Evolutionary conservation across 1,140 invertebrate species (phyloP), one percentile per base, ranked within the genome.

Genomic region (Brachionus koreanus): DNA sequence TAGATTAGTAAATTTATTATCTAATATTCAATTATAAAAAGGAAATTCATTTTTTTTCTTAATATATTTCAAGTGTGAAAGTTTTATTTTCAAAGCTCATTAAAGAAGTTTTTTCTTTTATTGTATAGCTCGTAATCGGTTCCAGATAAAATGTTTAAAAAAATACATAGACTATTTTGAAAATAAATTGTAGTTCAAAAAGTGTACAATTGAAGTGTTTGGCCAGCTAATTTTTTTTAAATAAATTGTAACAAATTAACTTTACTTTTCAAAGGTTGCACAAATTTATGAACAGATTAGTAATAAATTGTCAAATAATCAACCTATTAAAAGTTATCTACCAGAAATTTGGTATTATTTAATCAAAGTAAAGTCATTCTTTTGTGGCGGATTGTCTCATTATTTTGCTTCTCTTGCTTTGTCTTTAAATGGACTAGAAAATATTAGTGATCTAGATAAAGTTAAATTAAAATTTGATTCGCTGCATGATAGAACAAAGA

Each of bases 361-460:
- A 84, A 92, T 95, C 61, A 91, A 93, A 85, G 93, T 97, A 5
- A 98, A 98, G 89, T 91, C 92, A 65, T 93, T 97, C 86, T 94
- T 95, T 87, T 93, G 93, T 86, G 87, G 89, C 43, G 92, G 91
- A 1, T 84, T 92, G 2, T 90, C 92, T 1, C 93, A 94, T 86
- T 92, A 91, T 84, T 91, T 92, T 83, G 90, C 91, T 9, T 92
- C 92, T 0, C 88, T 89, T 9, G 92, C 91, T 35, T 87, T 92
- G 0, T 61, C 46, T 25, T 35, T 43, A 37, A 37, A 42, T 42
- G 49, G 39, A 7, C n/a, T 65, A 39, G 76, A 69, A 69, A 39
- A 35, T 19, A 69, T 69, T 7, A 39, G 65, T 69, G 7, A 69
- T 39, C 16, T 69, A 19, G 65, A 69, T 39, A 16, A 49, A 46